Base-by-base conservation (phyloP, 2,113 vertebrate species). In the Proteles cristata region DNA sequence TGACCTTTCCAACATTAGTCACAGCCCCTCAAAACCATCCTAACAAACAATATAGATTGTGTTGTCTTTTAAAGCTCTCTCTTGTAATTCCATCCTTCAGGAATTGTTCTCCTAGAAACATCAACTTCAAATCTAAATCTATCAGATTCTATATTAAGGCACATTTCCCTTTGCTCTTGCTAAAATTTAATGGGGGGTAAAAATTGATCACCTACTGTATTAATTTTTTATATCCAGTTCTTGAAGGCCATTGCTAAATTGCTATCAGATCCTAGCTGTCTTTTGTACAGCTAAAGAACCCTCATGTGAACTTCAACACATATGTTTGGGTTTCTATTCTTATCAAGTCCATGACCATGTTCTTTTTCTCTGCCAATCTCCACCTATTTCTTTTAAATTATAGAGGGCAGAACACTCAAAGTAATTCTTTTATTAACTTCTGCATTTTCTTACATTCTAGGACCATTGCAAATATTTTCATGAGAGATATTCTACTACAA, bases 231-330 rank as follows among this genome's bases (percentile, higher is more conserved):
- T 17, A 74, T 66, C 53, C 66, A 94, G 7, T 83, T 74, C 85
- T 96, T 93, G 71, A 79, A 92, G 21, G 23, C n/a, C 50, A 50
- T 68, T 81, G 19, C 17, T 93, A 96, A 96, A 84, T 93, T 76
- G 68, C 69, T 90, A 80, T 86, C 74, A 77, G 25, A 74, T 76
- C 61, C 26, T 63, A 79, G 15, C 84, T 90, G 14, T 88, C 53
- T 74, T 55, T 69, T 95, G 74, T 76, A 90, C 26, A 58, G 10
- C n/a, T 84, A 93, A 92, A 74, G 61, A 88, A 43, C n/a, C 63
- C 35, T 83, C 28, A 63, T 61, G 65, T 63, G 71, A 96, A 93
- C 21, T 28, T 95, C 2, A 53, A 43, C 50, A 55, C 2, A 5
- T 48, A 71, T 28, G 50, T 17, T 53, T 93, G 10, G 19, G 53